Conservation (phyloP, 2,797 vertebrate species). For the Sebastes iracundus region DNA sequence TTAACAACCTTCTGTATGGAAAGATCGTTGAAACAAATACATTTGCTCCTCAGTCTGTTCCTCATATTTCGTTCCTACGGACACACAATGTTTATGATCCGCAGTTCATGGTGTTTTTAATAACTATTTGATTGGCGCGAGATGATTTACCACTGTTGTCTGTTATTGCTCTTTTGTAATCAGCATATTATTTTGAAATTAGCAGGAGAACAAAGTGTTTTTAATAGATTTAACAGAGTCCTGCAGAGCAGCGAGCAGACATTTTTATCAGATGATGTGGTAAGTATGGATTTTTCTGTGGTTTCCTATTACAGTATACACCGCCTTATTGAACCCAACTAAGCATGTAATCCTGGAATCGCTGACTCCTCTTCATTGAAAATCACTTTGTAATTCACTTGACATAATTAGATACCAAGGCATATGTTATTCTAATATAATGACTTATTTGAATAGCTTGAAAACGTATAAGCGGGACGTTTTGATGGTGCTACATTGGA, state of each 20-base stretch:
- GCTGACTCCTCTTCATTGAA: conserved; percentile 74
- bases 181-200: conserved; percentile 61
- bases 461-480: conserved; percentile 53
- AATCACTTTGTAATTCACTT: conserved; percentile 69
- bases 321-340: conserved; percentile 71
- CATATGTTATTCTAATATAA: conserved; percentile 70
- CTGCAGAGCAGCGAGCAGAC: conserved; percentile 61
- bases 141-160: conserved; percentile 50
- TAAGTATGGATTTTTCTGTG: conserved; percentile 74
- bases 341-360: conserved; percentile 73
- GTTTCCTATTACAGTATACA: conserved; percentile 71
- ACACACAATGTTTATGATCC: conserved; percentile 39
- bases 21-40: conserved; percentile 37
- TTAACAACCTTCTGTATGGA: conserved; percentile 25
- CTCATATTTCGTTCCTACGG: conserved; percentile 24
- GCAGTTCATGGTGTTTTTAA: conserved; percentile 49
- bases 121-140: conserved; percentile 54
- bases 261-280: conserved; percentile 76
- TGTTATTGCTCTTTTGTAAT: conserved; percentile 56
- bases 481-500: conserved; percentile 36
- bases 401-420: conserved; percentile 67
- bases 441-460: conserved; percentile 63
- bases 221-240: conserved; percentile 74
- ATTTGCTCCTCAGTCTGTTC: conserved; percentile 18
- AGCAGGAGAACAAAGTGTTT: conserved; percentile 55